A percentile compares a stretch with the other conserved stretches of the same genome.
phyloP scores from a whole-genome alignment of 2,888 invertebrate species.

The Gymnosoma rotundatum region DNA sequence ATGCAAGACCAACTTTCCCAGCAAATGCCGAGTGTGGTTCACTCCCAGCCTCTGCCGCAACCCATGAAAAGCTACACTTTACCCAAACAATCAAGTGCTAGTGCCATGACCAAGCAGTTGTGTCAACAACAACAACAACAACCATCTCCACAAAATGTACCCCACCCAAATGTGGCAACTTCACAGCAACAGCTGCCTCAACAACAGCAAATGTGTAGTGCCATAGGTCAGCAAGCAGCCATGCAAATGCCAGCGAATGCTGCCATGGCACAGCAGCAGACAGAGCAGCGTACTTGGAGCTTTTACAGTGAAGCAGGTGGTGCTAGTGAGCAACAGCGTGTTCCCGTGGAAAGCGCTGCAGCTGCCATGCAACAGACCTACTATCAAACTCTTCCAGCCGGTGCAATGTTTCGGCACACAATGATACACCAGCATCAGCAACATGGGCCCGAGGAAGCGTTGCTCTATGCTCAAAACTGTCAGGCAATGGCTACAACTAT shows the following conservation, averaged over 20 bases:
- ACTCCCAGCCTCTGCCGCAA: constrained; percentile 75
- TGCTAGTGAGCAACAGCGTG: constrained; percentile 77
- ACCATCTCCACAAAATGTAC: constrained; percentile 78
- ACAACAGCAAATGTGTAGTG: constrained; percentile 70
- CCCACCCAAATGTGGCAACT: constrained; percentile 69
- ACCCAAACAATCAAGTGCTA: constrained; percentile 77
- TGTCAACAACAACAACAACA: constrained; percentile 74
- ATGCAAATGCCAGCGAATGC: constrained; percentile 75
- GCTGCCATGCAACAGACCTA: constrained; percentile 78
- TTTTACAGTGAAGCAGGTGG: constrained; percentile 76
- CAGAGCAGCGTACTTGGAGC: constrained; percentile 81
- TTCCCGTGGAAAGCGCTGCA: constrained; percentile 77
- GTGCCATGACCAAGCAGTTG: constrained; percentile 75
- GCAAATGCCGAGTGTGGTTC: constrained; percentile 77
- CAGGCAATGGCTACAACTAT: constrained; percentile 79
- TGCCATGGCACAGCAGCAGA: constrained; percentile 80
- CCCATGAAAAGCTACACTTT: constrained; percentile 79
- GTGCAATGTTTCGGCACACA: constrained; percentile 80
- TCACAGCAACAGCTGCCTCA: constrained; percentile 72
- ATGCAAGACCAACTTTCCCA: constrained; percentile 87
- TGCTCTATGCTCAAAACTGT: constrained; percentile 81
- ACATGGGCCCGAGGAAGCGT: constrained; percentile 80
- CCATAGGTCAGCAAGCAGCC: constrained; percentile 68
- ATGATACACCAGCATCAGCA: constrained; percentile 80
- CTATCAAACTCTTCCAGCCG: constrained; percentile 81